phyloP scores from a whole-genome alignment of 2,113 vertebrate genomes.

The Spilogale gracilis region DNA sequence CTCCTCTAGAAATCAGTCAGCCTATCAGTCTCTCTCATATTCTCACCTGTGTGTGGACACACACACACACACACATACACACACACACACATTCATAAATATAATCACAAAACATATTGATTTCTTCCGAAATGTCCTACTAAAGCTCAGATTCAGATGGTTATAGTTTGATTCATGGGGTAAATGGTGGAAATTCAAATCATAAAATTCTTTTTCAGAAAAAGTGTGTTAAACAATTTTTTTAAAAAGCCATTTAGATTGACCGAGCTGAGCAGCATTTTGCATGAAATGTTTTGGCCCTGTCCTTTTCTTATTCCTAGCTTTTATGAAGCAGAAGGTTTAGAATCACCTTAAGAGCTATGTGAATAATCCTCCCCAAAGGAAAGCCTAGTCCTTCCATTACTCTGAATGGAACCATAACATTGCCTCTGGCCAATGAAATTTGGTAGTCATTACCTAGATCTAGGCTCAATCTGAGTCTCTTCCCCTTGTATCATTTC shows the following conservation, averaged over 20 bases:
- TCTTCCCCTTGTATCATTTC: neutral
- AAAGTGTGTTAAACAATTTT: neutral
- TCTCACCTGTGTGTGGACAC: neutral
- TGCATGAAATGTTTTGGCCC: neutral
- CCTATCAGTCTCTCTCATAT: neutral
- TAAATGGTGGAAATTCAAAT: constrained; percentile 30
- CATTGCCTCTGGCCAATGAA: neutral
- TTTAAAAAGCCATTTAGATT: neutral
- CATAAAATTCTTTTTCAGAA: neutral
- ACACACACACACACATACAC: neutral
- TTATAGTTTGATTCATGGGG: neutral
- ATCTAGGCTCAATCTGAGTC: neutral
- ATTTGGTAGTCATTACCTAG: neutral
- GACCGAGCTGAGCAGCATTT: neutral
- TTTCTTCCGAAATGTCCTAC: neutral
- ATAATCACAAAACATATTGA: neutral
- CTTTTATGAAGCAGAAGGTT: neutral
- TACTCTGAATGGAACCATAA: neutral
- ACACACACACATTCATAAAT: neutral
- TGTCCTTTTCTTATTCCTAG: neutral
- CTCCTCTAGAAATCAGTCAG: neutral
- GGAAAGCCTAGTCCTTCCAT: neutral
- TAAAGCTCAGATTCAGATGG: neutral
- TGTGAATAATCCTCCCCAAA: constrained; percentile 7
- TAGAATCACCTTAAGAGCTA: constrained; percentile 38